A percentile compares a stretch with the other conserved stretches of the same genome.
These are phyloP conservation scores for Aquatica leii DNA, from an alignment of 2,888 invertebrate species.

Conservation along the genomic window DNA sequence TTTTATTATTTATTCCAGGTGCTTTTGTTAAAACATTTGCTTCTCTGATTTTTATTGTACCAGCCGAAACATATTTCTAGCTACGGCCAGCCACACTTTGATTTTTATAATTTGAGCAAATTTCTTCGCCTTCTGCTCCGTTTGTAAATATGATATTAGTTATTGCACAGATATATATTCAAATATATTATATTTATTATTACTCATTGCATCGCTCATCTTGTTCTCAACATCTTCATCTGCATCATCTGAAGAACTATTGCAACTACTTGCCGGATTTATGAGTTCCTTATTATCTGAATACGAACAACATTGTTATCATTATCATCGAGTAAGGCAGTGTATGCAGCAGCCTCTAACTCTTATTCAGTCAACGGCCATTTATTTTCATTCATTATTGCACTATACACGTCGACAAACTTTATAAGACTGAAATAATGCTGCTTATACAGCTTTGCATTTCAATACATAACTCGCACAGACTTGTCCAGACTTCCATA, in stretches of 20 bases:
- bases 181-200: too few relatives aligned
- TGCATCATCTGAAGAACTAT: neutral
- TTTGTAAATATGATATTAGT: neutral
- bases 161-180: neutral
- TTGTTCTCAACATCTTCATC: neutral
- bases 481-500: too few relatives aligned
- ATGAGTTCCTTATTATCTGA: neutral
- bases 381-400: too few relatives aligned
- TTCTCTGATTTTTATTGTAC: too few relatives aligned
- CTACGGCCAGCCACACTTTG: too few relatives aligned
- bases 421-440: too few relatives aligned
- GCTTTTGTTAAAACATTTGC: neutral
- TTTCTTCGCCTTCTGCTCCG: neutral
- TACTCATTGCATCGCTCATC: too few relatives aligned
- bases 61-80: too few relatives aligned
- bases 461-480: too few relatives aligned
- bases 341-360: neutral
- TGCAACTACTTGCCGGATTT: neutral
- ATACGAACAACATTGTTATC: neutral
- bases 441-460: too few relatives aligned
- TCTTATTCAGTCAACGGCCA: too few relatives aligned
- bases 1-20: neutral
- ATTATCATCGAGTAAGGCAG: neutral
- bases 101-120: neutral
- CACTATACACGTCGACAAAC: too few relatives aligned